Evolutionary conservation across 1,140 invertebrate genomes (phyloP), one percentile per base, ranked within the genome.

Genomic region (Matsumurasca onukii): DNA sequence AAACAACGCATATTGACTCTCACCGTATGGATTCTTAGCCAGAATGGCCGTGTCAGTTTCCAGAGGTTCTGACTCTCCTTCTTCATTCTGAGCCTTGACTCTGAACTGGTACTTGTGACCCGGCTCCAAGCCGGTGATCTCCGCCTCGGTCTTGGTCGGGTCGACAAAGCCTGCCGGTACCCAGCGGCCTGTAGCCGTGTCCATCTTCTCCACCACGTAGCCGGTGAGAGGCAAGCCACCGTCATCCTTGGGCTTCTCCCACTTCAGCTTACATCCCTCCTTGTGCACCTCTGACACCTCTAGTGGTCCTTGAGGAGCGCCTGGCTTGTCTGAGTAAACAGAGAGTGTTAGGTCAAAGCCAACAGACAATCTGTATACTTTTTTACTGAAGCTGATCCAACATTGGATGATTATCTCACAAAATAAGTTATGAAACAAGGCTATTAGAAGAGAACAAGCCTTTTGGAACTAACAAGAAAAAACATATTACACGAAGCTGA

Each of bases 11-110:
- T n/a, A n/a, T n/a, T n/a, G n/a, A n/a, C n/a, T n/a, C n/a, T 78
- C 81, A 89, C 90, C 95, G 80, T 90, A 98, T 71, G 97, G 95
- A 89, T 99, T 98, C 81, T 99, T 99, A 57, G 97, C 97, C 13
- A 92, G 77, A 67, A 93, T 92, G 0, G 91, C 84, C 66, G 88
- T 86, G 68, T 96, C 94, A 0, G 93, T 92, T 73, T 95, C 93
- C 17, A 98, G 79, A 13, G 95, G 93, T 76, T 95, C 93, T 0
- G 95, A 97, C 81, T 97, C 94, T 24, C 97, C 96, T 80, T 97
- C 95, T 75, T 97, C 95, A 80, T 98, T 98, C 0, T 94, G 86
- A 15, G 96, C 97, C 76, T 92, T 93, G 0, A 98, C 95, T 69
- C 97, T 85, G 86, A 98, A 98, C 73, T 97, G 90, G 77, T 98